These are phyloP conservation scores for Platysternon megacephalum DNA, from an alignment of 2,113 vertebrate genomes.

Conservation along the genomic window DNA sequence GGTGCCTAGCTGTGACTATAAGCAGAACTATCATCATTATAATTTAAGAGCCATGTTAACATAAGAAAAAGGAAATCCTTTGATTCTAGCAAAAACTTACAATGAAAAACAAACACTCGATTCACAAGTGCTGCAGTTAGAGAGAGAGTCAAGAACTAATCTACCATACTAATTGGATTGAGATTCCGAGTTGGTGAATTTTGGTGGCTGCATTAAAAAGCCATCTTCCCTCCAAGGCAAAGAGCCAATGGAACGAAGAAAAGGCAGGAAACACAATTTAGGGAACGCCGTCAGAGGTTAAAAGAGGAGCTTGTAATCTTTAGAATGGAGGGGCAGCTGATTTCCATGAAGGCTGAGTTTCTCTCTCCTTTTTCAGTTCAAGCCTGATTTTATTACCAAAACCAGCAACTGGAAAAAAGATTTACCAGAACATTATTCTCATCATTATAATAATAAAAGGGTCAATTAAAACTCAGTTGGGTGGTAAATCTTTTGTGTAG, in stretches of 20 bases:
- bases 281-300: constrained; percentile 35
- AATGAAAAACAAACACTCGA: constrained; percentile 62
- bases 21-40: constrained; percentile 5
- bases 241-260: constrained; percentile 65
- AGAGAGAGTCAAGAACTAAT: constrained; percentile 77
- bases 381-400: constrained; percentile 44
- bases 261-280: constrained; percentile 64
- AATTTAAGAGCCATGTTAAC: constrained; percentile 12
- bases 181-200: constrained; percentile 74
- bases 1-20: not conserved
- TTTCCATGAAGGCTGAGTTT: constrained; percentile 35
- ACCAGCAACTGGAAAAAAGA: constrained; percentile 54
- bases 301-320: constrained; percentile 45
- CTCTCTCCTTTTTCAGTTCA: not conserved
- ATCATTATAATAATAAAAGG: constrained; percentile 51
- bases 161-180: constrained; percentile 82
- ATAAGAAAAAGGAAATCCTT: constrained; percentile 13
- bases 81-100: constrained; percentile 44
- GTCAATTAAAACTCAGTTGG: constrained; percentile 59
- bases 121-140: constrained; percentile 57
- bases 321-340: constrained; percentile 36
- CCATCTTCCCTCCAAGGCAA: constrained; percentile 59
- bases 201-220: constrained; percentile 79
- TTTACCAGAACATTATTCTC: constrained; percentile 48
- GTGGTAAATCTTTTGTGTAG: constrained; percentile 42